phyloP scores from a whole-genome alignment of 2,888 invertebrate species.

The Eucera pruinosa region DNA sequence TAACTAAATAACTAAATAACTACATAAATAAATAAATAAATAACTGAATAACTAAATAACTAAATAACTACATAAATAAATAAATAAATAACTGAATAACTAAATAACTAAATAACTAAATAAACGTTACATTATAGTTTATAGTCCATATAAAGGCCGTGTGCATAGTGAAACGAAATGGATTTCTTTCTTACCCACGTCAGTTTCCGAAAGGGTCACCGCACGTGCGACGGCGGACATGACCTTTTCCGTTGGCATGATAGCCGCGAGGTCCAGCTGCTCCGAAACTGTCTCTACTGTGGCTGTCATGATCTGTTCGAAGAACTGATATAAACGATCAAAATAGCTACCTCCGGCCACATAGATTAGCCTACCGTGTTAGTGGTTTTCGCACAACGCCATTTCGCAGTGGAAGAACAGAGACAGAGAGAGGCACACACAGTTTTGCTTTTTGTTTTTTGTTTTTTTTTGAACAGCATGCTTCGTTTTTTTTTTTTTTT shows the following conservation, averaged over 20 bases:
- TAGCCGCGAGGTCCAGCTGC: conserved; percentile 94
- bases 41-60: too few relatives aligned
- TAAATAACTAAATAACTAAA: too few relatives aligned
- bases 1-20: too few relatives aligned
- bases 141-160: too few relatives aligned
- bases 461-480: conserved; percentile 65
- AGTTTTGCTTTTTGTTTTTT: conserved; percentile 34
- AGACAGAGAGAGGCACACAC: conserved; percentile 68
- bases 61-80: too few relatives aligned
- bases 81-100: too few relatives aligned
- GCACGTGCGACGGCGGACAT: conserved; percentile 93
- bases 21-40: too few relatives aligned
- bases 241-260: conserved; percentile 91
- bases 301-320: conserved; percentile 94
- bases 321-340: conserved; percentile 84
- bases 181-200: conserved; percentile 88
- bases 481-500: conserved; percentile 57
- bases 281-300: conserved; percentile 97
- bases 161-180: not conserved
- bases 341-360: conserved; percentile 76
- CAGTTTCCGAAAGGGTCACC: conserved; percentile 94
- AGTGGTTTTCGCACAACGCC: conserved; percentile 67
- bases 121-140: too few relatives aligned
- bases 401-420: conserved; percentile 71
- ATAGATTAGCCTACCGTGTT: conserved; percentile 80